A percentile compares a stretch with the other conserved stretches of the same genome.
These are phyloP conservation scores for Betta splendens DNA, from an alignment of 2,797 vertebrate genomes.

Conservation along the genomic window DNA sequence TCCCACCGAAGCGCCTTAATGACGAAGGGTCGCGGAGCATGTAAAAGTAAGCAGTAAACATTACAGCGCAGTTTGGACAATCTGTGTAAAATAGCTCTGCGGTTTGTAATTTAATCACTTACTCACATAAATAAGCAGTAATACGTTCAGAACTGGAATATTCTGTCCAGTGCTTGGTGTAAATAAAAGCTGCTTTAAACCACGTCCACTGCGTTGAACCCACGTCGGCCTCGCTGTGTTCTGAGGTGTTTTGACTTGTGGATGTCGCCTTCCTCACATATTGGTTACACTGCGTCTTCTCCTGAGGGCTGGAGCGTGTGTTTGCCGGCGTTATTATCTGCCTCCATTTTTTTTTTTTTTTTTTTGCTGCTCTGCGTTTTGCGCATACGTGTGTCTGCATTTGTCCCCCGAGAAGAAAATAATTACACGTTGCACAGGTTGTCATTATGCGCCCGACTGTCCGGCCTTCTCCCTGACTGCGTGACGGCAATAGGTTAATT, in stretches of 20 bases:
- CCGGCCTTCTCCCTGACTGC: constrained; percentile 66
- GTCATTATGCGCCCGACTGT: constrained; percentile 78
- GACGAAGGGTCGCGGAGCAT: constrained; percentile 20
- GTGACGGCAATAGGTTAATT: constrained; percentile 79
- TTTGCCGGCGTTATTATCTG: constrained; percentile 30
- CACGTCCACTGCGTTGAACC: constrained; percentile 34
- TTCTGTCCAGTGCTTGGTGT: constrained; percentile 37
- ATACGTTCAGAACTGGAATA: constrained; percentile 35
- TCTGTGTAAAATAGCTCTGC: constrained; percentile 31
- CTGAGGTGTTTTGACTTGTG: constrained; percentile 54
- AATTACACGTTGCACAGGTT: constrained; percentile 76
- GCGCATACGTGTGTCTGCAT: constrained; percentile 43
- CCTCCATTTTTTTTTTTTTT: too few species aligned
- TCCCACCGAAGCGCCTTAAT: constrained; percentile 29
- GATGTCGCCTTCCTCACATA: constrained; percentile 45
- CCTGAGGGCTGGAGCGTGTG: constrained; percentile 16
- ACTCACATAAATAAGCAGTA: constrained; percentile 31
- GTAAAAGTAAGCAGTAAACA: constrained; percentile 39
- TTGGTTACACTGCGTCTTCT: constrained; percentile 40
- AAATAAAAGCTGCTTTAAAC: constrained; percentile 42
- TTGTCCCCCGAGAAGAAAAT: constrained; percentile 68
- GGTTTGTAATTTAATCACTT: constrained; percentile 46
- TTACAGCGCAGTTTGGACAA: constrained; percentile 25
- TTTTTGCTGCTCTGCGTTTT: constrained; percentile 23
- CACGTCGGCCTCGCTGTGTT: constrained; percentile 42